Conservation (phyloP, 2,888 invertebrate genomes). For the Ophonus ardosiacus region DNA sequence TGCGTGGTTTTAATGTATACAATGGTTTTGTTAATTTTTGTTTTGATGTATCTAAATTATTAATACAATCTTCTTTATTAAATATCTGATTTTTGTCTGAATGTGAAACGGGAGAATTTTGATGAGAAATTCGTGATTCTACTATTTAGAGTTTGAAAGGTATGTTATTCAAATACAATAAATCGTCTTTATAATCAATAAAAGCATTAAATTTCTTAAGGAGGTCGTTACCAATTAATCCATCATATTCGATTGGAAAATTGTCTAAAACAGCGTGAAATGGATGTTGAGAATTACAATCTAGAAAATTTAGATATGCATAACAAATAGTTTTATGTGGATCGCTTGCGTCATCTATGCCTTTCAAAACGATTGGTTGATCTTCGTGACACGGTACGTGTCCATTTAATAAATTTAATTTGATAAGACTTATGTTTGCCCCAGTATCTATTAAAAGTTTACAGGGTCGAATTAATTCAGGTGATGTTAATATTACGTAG, state of each 20-base stretch:
- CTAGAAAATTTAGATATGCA: background rate
- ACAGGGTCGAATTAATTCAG: background rate
- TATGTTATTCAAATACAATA: conserved; percentile 59
- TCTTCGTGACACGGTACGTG: background rate
- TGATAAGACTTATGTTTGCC: background rate
- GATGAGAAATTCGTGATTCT: background rate
- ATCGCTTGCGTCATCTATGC: background rate
- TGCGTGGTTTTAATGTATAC: background rate
- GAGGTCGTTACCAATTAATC: conserved; percentile 66
- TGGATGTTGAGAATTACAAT: background rate
- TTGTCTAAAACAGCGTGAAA: background rate
- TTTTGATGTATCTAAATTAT: too few species aligned
- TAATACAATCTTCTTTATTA: too few species aligned
- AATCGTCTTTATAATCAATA: conserved; percentile 63
- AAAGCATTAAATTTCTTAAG: conserved; percentile 60
- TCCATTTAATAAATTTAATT: background rate
- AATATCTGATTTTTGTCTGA: background rate
- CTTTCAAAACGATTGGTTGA: background rate
- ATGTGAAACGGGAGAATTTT: background rate
- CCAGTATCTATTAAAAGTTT: conserved; percentile 10
- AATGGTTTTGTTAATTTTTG: too few species aligned
- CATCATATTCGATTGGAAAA: conserved; percentile 11
- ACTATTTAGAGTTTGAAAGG: background rate
- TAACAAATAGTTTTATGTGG: conserved; percentile 5
- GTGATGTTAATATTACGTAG: background rate